Base-by-base conservation (phyloP, 2,888 invertebrate species). In the Standfussiana lucernea region DNA sequence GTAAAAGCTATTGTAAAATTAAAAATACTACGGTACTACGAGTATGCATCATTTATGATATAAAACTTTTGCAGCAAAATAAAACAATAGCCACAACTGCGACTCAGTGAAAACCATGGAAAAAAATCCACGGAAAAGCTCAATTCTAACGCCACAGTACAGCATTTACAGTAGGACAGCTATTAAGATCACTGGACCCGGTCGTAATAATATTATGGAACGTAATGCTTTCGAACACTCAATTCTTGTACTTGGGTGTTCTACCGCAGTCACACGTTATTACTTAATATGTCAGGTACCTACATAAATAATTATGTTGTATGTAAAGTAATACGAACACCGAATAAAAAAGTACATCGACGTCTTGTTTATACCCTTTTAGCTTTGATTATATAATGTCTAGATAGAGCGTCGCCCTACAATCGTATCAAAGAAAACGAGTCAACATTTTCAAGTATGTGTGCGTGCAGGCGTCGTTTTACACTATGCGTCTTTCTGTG, bases 81-180 rank as follows among this genome's bases (percentile, higher is more conserved):
- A 61, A 85, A 82, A 77, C 72, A 85, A 82, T 64, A 35, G 65
- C 73, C 71, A 40, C 65, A 68, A 35, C 61, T 56, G 67, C 50
- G 68, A 78, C 83, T 72, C 77, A 65, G 74, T 80, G 84, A 77
- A 80, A 74, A 64, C 75, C 72, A 61, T 65, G 70, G 56, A 72
- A 80, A 76, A 70, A 79, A 75, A 68, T 47, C 69, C 72, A 40
- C 62, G 72, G 64, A 68, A 83, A 86, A 72, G 71, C 78, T 86
- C 62, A 72, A 61, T 73, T 65, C 64, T 35, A 73, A 13, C 11
- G 32, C 13, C 73, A 82, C 62, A 77, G 77, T 21, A 40, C 35
- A 82, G 7, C 7, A 35, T 18, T 50, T 7, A 62, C 77, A 76
- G 85, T 62, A 76, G 21, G 3, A 62, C 61, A 64, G 24, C 24